Evolutionary conservation across 2,888 invertebrate species (phyloP).

Genomic region (Sinodicranocentrus sp.): DNA sequence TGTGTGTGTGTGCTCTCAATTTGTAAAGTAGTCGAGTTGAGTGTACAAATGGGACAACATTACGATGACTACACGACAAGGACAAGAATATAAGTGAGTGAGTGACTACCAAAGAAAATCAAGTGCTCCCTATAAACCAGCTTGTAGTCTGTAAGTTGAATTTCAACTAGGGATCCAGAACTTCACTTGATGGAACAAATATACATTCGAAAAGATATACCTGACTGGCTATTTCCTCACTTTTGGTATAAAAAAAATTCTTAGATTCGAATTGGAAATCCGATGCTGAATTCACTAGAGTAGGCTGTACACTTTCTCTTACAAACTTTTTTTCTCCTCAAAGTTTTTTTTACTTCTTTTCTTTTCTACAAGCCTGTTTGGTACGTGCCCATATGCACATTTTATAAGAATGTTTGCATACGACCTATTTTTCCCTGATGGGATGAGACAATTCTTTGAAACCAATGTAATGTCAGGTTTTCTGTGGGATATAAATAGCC

Average conservation of each 20-base stretch:
- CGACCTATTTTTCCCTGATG: conserved; percentile 1
- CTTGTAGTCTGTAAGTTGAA: conserved; percentile 12
- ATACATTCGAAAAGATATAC: too few relatives aligned
- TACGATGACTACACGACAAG: conserved; percentile 34
- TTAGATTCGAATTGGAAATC: background rate
- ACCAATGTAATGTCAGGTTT: too few relatives aligned
- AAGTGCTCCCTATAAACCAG: background rate
- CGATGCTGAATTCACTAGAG: background rate
- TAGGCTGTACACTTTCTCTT: too few relatives aligned
- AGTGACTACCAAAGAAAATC: conserved; percentile 33
- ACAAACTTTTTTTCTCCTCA: too few relatives aligned
- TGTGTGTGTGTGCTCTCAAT: conserved; percentile 34
- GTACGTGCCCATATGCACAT: background rate
- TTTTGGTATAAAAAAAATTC: too few relatives aligned
- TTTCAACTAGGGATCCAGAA: conserved; percentile 5
- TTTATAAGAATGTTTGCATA: background rate
- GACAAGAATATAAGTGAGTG: conserved; percentile 18
- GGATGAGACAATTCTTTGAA: background rate
- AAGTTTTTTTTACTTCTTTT: background rate
- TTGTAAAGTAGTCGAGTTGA: conserved; percentile 51
- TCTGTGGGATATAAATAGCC: background rate
- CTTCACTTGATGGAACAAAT: too few relatives aligned
- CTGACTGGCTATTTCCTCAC: too few relatives aligned
- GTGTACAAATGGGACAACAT: conserved; percentile 57
- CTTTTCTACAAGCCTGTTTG: background rate